Evolutionary conservation across 2,888 invertebrate species (phyloP).

Genomic region (Epsilonema sp.): DNA sequence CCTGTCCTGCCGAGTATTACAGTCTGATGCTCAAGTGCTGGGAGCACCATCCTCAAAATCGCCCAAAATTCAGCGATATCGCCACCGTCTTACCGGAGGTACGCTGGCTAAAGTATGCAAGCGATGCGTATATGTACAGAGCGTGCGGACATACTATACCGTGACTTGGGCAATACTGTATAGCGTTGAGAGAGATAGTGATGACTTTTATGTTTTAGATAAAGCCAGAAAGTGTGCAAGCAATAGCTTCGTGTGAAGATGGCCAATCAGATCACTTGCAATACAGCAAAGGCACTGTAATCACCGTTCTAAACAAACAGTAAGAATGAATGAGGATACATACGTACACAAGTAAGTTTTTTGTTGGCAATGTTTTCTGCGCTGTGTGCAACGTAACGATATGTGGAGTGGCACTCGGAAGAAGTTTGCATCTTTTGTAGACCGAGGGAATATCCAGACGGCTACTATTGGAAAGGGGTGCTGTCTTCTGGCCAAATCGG

Average conservation of each 20-base stretch:
- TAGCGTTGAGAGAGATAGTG: too few relatives aligned
- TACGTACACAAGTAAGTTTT: too few relatives aligned
- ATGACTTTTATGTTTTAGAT: too few relatives aligned
- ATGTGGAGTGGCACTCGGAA: too few relatives aligned
- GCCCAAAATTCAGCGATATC: slow-evolving; percentile 76
- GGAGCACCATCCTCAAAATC: slow-evolving; percentile 66
- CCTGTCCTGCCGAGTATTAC: slow-evolving; percentile 80
- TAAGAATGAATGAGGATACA: too few relatives aligned
- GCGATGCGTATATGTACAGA: neutral
- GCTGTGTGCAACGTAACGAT: too few relatives aligned
- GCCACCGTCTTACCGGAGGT: slow-evolving; percentile 52
- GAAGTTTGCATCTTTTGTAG: too few relatives aligned
- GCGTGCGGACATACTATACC: too few relatives aligned
- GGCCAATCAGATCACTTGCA: slow-evolving; percentile 50
- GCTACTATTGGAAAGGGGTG: slow-evolving; percentile 65
- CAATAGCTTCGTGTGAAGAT: slow-evolving; percentile 43
- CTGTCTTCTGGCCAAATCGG: slow-evolving; percentile 74
- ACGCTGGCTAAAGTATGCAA: too few relatives aligned
- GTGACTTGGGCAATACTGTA: slow-evolving; percentile 9
- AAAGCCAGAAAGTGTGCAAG: slow-evolving; percentile 76
- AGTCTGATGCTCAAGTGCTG: slow-evolving; percentile 82
- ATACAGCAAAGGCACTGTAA: slow-evolving; percentile 67
- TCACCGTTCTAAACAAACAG: slow-evolving; percentile 71
- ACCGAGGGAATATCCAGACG: slow-evolving; percentile 19
- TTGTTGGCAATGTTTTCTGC: too few relatives aligned